Conservation (phyloP, 30 jellyfish, hydroid and myxozoan species). For the Turritopsis dohrnii region DNA sequence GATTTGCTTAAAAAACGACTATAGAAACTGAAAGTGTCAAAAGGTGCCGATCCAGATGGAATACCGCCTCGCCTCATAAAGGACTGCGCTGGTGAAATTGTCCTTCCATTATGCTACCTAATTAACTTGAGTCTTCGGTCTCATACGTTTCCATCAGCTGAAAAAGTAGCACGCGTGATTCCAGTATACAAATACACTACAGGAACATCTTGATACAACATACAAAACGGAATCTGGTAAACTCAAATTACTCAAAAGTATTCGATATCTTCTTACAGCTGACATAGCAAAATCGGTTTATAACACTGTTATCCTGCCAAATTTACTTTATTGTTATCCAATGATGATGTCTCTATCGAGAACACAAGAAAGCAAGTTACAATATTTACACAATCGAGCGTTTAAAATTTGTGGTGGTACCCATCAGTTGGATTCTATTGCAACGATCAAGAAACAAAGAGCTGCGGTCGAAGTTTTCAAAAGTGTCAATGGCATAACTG, state of each 20-base stretch:
- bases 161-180: too few species aligned
- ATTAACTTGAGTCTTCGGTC: slow-evolving; percentile 11
- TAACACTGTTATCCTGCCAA: slow-evolving; percentile 9
- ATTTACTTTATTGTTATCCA: slow-evolving; percentile 5
- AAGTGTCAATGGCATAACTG: too few species aligned
- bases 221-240: too few species aligned
- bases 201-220: too few species aligned
- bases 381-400: too few species aligned
- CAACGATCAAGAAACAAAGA: too few species aligned
- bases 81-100: slow-evolving; percentile 8
- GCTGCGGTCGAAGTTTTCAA: too few species aligned
- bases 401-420: too few species aligned
- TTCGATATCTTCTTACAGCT: slow-evolving; percentile 6
- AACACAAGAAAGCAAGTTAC: too few species aligned
- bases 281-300: slow-evolving; percentile 4
- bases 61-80: slow-evolving; percentile 13
- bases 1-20: slow-evolving; percentile 4
- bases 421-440: too few species aligned
- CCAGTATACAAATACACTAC: too few species aligned
- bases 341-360: slow-evolving; percentile 5
- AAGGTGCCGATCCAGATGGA: slow-evolving; percentile 15
- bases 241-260: slow-evolving; percentile 6
- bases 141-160: too few species aligned
- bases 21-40: slow-evolving; percentile 4
- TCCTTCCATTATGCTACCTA: slow-evolving; percentile 10